Percentiles rank a stretch among this genome's conserved stretches.
Conservation (phyloP, 2,888 invertebrate genomes). For the Chymomyza caudatula region DNA sequence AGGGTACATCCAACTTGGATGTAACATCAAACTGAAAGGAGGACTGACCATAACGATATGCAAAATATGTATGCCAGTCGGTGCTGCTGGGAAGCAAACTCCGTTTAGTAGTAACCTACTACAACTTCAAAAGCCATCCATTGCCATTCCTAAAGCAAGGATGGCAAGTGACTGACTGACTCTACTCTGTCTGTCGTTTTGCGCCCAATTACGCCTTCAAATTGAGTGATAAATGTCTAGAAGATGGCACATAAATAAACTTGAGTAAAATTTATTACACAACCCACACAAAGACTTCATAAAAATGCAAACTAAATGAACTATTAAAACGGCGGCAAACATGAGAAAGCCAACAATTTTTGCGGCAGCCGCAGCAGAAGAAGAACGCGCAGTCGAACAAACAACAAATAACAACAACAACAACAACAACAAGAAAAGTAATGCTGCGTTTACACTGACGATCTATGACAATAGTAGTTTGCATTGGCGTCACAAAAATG, state of each 20-base stretch:
- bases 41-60: slow-evolving; percentile 64
- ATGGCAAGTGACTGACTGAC: background rate
- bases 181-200: slow-evolving; percentile 26
- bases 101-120: no score
- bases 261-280: slow-evolving; percentile 72
- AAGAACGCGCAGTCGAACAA: slow-evolving; percentile 1
- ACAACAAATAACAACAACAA: slow-evolving; percentile 14
- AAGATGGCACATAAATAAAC: slow-evolving; percentile 72
- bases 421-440: slow-evolving; percentile 22
- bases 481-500: no score
- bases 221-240: slow-evolving; percentile 72
- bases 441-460: no score
- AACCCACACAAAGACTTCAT: slow-evolving; percentile 75
- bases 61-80: slow-evolving; percentile 65
- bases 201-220: slow-evolving; percentile 74
- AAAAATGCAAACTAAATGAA: slow-evolving; percentile 73
- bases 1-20: background rate
- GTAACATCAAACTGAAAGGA: no score
- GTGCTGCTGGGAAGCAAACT: background rate
- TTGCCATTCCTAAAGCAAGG: no score
- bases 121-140: no score
- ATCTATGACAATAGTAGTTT: no score
- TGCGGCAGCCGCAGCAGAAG: slow-evolving; percentile 11
- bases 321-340: slow-evolving; percentile 70
- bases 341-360: slow-evolving; percentile 42